Percentiles rank a stretch among this genome's conserved stretches.
phyloP scores from a whole-genome alignment of 2,888 invertebrate species.

The Drosophila peninsularis region DNA sequence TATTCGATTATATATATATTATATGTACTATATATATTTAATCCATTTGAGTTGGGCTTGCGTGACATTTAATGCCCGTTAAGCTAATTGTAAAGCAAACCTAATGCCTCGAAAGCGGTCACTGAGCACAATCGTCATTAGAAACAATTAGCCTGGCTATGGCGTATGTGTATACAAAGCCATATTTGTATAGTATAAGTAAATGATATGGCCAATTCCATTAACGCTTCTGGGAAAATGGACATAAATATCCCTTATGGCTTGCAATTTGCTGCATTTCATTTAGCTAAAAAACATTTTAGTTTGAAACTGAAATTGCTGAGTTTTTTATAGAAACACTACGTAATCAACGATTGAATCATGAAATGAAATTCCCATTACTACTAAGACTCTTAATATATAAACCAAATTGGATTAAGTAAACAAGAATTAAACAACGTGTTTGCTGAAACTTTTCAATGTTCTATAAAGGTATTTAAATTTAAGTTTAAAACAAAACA shows the following conservation, averaged over 20 bases:
- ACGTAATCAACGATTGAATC: neutral
- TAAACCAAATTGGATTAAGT: no score
- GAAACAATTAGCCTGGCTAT: neutral
- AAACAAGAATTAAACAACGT: no score
- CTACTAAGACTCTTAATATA: no score
- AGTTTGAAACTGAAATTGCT: neutral
- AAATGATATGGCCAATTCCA: neutral
- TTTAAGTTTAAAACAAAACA: no score
- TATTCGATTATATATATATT: slow-evolving; percentile 10
- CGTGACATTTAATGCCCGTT: slow-evolving; percentile 20
- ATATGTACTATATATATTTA: slow-evolving; percentile 6
- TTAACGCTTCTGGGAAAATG: neutral
- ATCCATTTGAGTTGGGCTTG: slow-evolving; percentile 22
- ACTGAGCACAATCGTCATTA: slow-evolving; percentile 12
- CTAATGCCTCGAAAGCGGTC: slow-evolving; percentile 15
- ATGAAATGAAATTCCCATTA: neutral
- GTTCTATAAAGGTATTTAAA: no score
- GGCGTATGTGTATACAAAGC: neutral
- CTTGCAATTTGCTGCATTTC: neutral
- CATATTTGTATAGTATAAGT: neutral
- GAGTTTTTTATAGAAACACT: neutral
- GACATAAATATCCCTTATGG: neutral
- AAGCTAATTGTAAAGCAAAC: slow-evolving; percentile 11
- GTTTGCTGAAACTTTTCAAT: no score
- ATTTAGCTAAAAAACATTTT: neutral